Conservation (phyloP, 2,113 vertebrate species). For the Leptocoma aspasia region DNA sequence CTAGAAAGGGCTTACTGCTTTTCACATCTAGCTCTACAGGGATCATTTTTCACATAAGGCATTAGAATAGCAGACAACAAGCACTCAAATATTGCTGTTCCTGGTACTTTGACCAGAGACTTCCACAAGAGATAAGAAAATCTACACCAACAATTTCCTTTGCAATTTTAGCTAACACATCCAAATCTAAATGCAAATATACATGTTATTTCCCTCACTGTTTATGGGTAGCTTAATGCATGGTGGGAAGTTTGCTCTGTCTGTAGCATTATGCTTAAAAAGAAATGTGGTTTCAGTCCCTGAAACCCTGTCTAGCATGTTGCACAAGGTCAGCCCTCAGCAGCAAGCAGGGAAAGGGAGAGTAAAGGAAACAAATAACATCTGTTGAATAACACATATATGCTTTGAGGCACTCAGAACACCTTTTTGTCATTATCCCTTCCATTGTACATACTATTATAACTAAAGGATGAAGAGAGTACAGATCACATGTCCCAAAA, state of each 20-base stretch:
- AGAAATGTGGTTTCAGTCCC: not conserved
- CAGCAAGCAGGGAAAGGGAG: not conserved
- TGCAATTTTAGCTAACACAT: not conserved
- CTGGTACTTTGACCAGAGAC: not conserved
- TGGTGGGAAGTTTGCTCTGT: not conserved
- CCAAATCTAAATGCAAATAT: not conserved
- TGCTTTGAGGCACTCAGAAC: not conserved
- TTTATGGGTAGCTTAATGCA: not conserved
- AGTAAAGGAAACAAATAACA: not conserved
- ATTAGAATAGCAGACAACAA: not conserved
- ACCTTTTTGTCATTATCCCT: not conserved
- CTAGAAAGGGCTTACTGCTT: not conserved
- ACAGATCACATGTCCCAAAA: not conserved
- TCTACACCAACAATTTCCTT: not conserved
- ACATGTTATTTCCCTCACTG: not conserved
- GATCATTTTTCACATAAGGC: not conserved
- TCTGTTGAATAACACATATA: not conserved
- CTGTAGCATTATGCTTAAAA: not conserved
- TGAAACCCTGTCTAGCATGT: not conserved
- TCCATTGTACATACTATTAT: not conserved
- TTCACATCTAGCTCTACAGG: not conserved
- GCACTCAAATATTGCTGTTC: not conserved
- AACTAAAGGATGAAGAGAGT: not conserved
- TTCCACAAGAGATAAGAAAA: not conserved
- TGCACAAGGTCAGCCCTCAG: not conserved